These are phyloP conservation scores for Pentamera pediparva DNA, from an alignment of 53 echinoderm and acorn worm species.

Conservation along the genomic window DNA sequence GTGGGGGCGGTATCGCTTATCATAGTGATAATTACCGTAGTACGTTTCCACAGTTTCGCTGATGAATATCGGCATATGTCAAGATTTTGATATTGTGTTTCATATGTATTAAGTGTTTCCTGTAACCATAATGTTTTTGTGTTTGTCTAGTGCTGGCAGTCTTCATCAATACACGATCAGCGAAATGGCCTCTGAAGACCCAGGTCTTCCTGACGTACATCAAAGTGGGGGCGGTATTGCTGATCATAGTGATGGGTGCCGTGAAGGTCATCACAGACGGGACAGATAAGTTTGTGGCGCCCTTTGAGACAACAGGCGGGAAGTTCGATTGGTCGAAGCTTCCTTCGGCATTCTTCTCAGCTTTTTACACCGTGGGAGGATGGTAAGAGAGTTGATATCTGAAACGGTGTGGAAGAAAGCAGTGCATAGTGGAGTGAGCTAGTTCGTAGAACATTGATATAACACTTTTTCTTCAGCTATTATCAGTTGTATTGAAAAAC, in stretches of 20 bases:
- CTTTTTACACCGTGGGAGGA: not conserved
- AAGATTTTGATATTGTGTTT: no score
- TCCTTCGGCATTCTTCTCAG: not conserved
- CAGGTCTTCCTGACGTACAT: constrained; percentile 1
- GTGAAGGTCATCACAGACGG: not conserved
- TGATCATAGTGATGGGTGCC: not conserved
- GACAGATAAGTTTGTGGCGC: not conserved
- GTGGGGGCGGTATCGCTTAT: not conserved
- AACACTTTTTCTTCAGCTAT: no score
- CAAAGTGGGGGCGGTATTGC: not conserved
- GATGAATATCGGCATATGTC: no score
- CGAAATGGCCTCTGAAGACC: not conserved
- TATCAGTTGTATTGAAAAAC: no score
- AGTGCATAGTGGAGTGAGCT: no score
- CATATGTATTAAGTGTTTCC: no score
- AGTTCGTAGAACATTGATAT: no score
- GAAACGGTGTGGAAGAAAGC: no score
- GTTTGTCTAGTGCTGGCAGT: constrained; percentile 10
- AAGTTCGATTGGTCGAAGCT: not conserved
- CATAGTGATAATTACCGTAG: no score
- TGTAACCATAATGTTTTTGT: no score
- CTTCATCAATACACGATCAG: not conserved
- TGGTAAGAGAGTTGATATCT: no score
- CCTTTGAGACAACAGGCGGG: not conserved
- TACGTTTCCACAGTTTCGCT: no score